Conservation (phyloP, 1,140 invertebrate species). For the Tachypleus tridentatus region DNA sequence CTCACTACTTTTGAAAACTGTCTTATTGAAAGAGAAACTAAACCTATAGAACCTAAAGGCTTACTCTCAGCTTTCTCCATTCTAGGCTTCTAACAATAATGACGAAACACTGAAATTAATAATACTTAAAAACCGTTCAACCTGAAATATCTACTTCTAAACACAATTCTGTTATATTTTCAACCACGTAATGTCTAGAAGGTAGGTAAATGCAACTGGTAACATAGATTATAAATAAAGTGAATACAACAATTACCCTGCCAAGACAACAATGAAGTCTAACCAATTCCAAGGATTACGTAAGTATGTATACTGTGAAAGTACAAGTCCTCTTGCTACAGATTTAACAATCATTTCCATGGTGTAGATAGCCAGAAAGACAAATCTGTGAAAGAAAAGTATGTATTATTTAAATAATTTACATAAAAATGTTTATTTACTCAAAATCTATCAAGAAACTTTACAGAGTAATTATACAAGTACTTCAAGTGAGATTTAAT, state of each 20-base stretch:
- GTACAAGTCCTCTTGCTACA: conserved; percentile 85
- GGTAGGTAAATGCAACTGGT: not conserved
- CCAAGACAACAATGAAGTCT: conserved; percentile 88
- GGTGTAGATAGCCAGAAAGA: conserved; percentile 90
- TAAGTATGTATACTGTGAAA: conserved; percentile 91
- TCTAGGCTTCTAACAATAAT: not conserved
- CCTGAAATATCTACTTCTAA: not conserved
- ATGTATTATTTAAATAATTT: too few species aligned
- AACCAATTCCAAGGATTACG: conserved; percentile 96
- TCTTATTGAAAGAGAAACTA: too few species aligned
- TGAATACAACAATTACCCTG: conserved; percentile 56
- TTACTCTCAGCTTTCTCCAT: too few species aligned
- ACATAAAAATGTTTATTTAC: too few species aligned
- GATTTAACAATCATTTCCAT: conserved; percentile 92
- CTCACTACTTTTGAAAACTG: too few species aligned
- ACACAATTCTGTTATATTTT: not conserved
- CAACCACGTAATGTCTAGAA: not conserved
- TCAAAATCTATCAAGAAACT: too few species aligned
- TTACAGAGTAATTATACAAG: too few species aligned
- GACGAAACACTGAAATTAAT: not conserved
- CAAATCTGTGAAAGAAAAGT: conserved; percentile 51
- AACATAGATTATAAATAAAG: conserved; percentile 1
- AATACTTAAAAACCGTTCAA: not conserved
- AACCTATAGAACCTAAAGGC: too few species aligned
- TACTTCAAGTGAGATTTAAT: too few species aligned